Conservation (phyloP, 2,113 vertebrate species). For the Sitta europaea region DNA sequence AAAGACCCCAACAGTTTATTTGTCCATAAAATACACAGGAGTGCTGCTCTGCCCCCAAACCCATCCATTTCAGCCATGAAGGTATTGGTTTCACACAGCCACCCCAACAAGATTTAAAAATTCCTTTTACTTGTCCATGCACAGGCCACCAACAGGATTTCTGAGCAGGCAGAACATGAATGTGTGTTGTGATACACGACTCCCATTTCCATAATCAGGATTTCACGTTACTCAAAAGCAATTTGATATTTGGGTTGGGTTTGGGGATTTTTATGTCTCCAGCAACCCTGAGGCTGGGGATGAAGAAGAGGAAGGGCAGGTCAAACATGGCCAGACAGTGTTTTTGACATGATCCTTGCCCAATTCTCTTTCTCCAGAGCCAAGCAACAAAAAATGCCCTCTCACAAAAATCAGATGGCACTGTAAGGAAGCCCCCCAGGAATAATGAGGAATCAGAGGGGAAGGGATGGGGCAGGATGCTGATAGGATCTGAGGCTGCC, state of each 20-base stretch:
- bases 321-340: background rate
- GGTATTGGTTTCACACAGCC: background rate
- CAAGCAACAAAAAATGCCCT: background rate
- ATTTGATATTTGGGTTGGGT: background rate
- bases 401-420: background rate
- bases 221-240: background rate
- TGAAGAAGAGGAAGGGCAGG: background rate
- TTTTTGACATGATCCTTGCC: background rate
- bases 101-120: background rate
- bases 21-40: background rate
- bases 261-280: background rate
- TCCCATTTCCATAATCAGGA: conserved; percentile 1
- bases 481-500: background rate
- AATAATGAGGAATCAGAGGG: background rate
- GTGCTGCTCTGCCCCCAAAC: background rate
- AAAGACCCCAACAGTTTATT: background rate
- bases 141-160: background rate
- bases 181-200: background rate
- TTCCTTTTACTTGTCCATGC: background rate
- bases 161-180: background rate
- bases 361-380: background rate
- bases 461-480: background rate
- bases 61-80: background rate
- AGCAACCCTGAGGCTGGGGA: background rate
- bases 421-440: background rate